Conservation (phyloP, 2,797 vertebrate genomes). For the Apodemus agrarius region DNA sequence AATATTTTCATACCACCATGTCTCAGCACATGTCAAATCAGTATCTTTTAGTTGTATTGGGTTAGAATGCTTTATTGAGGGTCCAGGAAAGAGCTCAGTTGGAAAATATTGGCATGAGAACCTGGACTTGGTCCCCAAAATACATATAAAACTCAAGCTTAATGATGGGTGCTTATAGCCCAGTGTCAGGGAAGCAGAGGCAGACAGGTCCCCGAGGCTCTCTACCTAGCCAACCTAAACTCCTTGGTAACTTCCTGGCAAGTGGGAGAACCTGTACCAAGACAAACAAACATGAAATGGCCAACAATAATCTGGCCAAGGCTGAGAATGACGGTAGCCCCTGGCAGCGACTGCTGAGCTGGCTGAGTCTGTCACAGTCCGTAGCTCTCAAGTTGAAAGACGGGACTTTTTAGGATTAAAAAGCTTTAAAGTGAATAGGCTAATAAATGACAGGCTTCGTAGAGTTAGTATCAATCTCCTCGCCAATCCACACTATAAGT, state of each 20-base stretch:
- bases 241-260: background rate
- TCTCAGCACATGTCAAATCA: background rate
- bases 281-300: too few relatives aligned
- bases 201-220: background rate
- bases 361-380: background rate
- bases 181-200: background rate
- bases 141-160: too few relatives aligned
- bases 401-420: background rate
- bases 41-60: background rate
- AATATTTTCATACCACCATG: background rate
- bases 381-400: background rate
- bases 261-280: background rate
- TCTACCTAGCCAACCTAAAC: background rate
- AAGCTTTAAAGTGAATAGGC: background rate
- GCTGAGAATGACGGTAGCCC: accelerated
- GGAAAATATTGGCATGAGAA: background rate
- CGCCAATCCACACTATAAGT: background rate
- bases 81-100: background rate
- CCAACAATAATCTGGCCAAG: background rate
- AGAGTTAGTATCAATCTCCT: background rate
- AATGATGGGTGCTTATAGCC: background rate
- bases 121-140: background rate
- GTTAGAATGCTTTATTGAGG: background rate
- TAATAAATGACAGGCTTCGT: background rate
- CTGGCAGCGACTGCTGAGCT: accelerated